Evolutionary conservation across 64 coral and sea anemone species (phyloP).

Genomic region (Pachyseris speciosa): DNA sequence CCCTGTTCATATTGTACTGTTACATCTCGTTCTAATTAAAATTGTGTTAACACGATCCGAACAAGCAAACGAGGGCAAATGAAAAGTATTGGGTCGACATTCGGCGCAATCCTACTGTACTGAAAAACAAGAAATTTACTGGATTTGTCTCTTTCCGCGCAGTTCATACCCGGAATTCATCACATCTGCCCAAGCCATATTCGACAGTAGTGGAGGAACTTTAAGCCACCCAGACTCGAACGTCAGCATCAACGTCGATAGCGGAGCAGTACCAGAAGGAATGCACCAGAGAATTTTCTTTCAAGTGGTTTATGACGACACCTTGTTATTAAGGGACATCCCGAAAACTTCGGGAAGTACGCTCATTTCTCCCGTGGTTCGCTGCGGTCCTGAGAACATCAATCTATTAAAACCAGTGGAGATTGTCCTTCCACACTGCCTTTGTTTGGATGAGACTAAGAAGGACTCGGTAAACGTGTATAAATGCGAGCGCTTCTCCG

Average conservation of each 20-base stretch:
- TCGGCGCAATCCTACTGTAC: no score
- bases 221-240: not conserved
- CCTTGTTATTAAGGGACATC: not conserved
- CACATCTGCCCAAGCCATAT: not conserved
- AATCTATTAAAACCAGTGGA: slow-evolving; percentile 4
- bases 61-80: no score
- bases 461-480: not conserved
- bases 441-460: slow-evolving; percentile 5
- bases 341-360: not conserved
- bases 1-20: no score
- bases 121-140: no score
- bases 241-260: not conserved
- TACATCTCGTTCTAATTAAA: no score
- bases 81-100: no score
- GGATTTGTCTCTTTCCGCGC: no score
- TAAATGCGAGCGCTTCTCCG: not conserved
- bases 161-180: not conserved
- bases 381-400: slow-evolving; percentile 5
- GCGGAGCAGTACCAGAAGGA: not conserved
- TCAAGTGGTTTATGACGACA: slow-evolving; percentile 1
- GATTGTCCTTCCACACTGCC: slow-evolving; percentile 25
- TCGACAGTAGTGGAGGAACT: not conserved
- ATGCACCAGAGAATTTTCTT: slow-evolving; percentile 1
- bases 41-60: no score
- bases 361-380: slow-evolving; percentile 18